Evolutionary conservation across 2,888 invertebrate genomes (phyloP).

Genomic region (Caenorhabditis sp.): DNA sequence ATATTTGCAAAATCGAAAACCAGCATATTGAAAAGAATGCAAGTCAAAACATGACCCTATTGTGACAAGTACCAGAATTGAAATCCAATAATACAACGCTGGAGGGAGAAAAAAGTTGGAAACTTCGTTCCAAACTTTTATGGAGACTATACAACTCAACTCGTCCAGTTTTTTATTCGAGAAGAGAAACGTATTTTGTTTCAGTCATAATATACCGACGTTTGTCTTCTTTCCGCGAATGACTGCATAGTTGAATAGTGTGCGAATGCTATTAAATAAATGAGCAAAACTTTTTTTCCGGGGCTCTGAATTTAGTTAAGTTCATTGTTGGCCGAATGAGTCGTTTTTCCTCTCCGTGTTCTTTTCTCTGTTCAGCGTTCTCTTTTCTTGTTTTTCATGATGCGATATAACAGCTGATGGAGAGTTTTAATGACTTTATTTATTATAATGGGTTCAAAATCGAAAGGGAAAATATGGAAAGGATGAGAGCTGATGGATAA

Average conservation of each 20-base stretch:
- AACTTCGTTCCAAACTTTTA: too few species aligned
- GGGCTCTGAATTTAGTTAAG: neutral
- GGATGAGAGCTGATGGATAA: neutral
- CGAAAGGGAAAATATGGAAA: neutral
- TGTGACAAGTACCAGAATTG: neutral
- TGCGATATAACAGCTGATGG: constrained; percentile 39
- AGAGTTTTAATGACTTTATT: constrained; percentile 44
- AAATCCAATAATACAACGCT: neutral
- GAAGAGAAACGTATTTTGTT: constrained; percentile 20
- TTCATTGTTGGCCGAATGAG: constrained; percentile 45
- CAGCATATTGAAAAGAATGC: neutral
- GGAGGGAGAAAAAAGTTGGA: neutral
- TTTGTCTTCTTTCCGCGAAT: neutral
- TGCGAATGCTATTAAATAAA: constrained; percentile 55
- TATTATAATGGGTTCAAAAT: constrained; percentile 25
- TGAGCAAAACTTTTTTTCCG: constrained; percentile 40
- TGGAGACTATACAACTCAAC: constrained; percentile 11
- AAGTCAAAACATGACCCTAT: constrained; percentile 19
- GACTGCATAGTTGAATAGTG: constrained; percentile 29
- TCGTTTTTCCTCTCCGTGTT: neutral
- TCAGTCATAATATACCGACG: constrained; percentile 14
- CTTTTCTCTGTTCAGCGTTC: constrained; percentile 11
- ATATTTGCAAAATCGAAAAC: constrained; percentile 1
- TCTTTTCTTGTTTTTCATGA: neutral
- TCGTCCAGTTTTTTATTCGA: neutral